phyloP scores from a whole-genome alignment of 2,797 vertebrate genomes.

The Linurgus olivaceus region DNA sequence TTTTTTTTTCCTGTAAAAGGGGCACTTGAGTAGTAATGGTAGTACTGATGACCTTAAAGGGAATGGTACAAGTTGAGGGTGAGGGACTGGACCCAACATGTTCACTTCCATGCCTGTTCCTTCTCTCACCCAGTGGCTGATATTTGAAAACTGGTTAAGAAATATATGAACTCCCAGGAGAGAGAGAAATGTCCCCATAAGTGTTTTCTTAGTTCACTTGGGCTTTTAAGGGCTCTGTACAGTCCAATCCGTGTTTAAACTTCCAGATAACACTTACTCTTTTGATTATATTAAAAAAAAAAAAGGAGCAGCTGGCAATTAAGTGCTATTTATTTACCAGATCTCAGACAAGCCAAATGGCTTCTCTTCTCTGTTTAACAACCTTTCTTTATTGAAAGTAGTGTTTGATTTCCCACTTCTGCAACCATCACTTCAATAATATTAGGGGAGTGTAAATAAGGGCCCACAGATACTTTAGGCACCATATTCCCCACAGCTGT shows the following conservation, averaged over 20 bases:
- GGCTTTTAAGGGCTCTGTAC: neutral
- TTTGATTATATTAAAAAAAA: neutral
- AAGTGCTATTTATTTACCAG: conserved; percentile 23
- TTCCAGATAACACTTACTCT: neutral
- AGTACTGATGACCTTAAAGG: neutral
- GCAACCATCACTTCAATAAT: neutral
- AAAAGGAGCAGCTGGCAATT: conserved; percentile 13
- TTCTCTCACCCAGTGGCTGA: neutral
- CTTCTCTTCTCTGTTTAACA: conserved; percentile 30
- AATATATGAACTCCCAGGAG: neutral
- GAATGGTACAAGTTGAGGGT: neutral
- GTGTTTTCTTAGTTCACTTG: neutral
- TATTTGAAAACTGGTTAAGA: neutral
- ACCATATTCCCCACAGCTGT: neutral
- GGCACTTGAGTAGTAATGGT: neutral
- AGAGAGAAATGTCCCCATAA: neutral
- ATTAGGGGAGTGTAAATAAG: neutral
- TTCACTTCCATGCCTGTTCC: neutral
- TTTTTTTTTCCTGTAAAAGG: neutral
- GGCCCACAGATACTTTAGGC: neutral
- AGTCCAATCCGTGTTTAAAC: neutral
- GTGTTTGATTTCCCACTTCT: conserved; percentile 7
- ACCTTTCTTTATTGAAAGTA: neutral
- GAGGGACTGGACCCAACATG: neutral
- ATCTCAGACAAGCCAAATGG: conserved; percentile 21